Evolutionary conservation across 2,888 invertebrate genomes (phyloP).

Genomic region (Thymelicus sylvestris): DNA sequence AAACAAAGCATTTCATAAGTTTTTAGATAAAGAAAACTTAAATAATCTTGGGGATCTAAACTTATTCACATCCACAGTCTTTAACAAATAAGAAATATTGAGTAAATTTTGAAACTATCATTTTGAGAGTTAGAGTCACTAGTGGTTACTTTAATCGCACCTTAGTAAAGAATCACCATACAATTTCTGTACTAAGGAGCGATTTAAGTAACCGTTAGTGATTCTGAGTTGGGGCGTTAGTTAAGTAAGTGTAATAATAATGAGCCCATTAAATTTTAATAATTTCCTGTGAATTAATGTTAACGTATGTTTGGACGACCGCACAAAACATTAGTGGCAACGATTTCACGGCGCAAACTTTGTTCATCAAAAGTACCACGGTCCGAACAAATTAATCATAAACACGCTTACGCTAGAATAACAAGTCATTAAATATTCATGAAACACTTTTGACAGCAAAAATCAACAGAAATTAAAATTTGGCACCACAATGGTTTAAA

Average conservation of each 20-base stretch:
- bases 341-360: conserved; percentile 13
- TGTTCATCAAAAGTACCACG: conserved; percentile 17
- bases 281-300: neutral
- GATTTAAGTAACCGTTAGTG: no score
- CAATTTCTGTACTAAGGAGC: no score
- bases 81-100: no score
- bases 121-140: no score
- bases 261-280: neutral
- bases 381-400: conserved; percentile 14
- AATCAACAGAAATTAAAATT: conserved; percentile 18
- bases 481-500: neutral
- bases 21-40: no score
- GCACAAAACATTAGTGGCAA: conserved; percentile 7
- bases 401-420: conserved; percentile 25
- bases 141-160: no score
- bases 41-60: no score
- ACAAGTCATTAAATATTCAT: conserved; percentile 28
- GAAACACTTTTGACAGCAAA: conserved; percentile 18
- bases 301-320: neutral
- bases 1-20: no score
- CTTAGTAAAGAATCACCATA: no score
- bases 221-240: no score
- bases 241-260: neutral
- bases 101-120: no score
- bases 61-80: no score